These are phyloP conservation scores for Tamias sibiricus DNA, from an alignment of 2,113 vertebrate species.

Conservation along the genomic window DNA sequence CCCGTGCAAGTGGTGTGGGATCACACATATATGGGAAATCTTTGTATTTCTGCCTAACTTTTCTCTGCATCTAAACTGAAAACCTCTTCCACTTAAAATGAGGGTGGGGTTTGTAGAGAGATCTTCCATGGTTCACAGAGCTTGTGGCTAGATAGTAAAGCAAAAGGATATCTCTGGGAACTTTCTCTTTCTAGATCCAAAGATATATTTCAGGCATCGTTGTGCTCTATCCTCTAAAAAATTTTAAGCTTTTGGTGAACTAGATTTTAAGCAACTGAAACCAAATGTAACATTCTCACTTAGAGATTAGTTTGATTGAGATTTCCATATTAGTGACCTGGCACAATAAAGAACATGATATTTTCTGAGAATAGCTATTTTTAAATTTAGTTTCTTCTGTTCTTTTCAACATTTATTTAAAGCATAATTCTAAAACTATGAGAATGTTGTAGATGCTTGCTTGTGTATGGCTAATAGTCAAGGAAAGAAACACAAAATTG, in stretches of 20 bases:
- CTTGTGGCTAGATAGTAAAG: background rate
- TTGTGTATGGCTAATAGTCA: background rate
- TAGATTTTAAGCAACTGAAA: background rate
- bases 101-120: background rate
- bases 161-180: background rate
- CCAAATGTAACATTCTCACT: background rate
- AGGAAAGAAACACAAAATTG: background rate
- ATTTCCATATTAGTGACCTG: background rate
- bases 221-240: background rate
- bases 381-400: background rate
- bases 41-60: background rate
- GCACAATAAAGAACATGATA: background rate
- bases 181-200: background rate
- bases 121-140: background rate
- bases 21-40: background rate
- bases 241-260: background rate
- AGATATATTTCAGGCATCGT: background rate
- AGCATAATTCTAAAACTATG: background rate
- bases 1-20: background rate
- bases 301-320: background rate
- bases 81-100: no score
- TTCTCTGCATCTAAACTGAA: background rate
- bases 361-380: background rate
- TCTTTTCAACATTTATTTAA: background rate
- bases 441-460: background rate